These are phyloP conservation scores for Oscheius myriophilus DNA, from an alignment of 2,888 invertebrate species.

Conservation along the genomic window DNA sequence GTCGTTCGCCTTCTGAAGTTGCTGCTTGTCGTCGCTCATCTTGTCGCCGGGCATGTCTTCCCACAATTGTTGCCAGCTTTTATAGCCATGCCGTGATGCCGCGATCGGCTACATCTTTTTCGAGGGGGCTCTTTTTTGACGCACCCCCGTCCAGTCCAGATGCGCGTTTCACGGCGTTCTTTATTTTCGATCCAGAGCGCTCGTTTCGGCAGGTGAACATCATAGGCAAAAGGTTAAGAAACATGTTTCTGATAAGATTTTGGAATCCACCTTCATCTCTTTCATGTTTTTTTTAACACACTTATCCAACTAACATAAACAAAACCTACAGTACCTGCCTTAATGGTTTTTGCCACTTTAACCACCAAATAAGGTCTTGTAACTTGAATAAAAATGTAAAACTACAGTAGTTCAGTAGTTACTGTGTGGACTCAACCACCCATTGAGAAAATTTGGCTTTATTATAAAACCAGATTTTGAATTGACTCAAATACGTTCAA, in stretches of 20 bases:
- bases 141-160: constrained; percentile 22
- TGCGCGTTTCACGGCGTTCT: constrained; percentile 24
- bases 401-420: no score
- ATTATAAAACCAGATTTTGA: no score
- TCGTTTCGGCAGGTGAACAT: neutral
- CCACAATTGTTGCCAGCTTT: constrained; percentile 4
- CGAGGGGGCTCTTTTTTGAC: constrained; percentile 5
- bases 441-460: no score
- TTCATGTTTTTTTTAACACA: no score
- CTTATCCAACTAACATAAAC: no score
- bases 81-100: constrained; percentile 6
- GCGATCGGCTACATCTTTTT: constrained; percentile 23
- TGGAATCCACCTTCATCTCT: neutral
- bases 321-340: no score
- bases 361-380: no score
- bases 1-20: constrained; percentile 23
- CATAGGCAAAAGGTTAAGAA: constrained; percentile 2
- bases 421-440: no score
- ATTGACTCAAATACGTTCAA: no score
- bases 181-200: constrained; percentile 26
- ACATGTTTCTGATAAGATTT: neutral
- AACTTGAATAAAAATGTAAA: no score
- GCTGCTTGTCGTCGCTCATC: constrained; percentile 31
- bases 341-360: no score
- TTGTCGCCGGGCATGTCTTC: neutral